A percentile compares a stretch with the other conserved stretches of the same genome.
These are phyloP conservation scores for Lacerta bilineata DNA, from an alignment of 2,797 vertebrate species.

Conservation along the genomic window DNA sequence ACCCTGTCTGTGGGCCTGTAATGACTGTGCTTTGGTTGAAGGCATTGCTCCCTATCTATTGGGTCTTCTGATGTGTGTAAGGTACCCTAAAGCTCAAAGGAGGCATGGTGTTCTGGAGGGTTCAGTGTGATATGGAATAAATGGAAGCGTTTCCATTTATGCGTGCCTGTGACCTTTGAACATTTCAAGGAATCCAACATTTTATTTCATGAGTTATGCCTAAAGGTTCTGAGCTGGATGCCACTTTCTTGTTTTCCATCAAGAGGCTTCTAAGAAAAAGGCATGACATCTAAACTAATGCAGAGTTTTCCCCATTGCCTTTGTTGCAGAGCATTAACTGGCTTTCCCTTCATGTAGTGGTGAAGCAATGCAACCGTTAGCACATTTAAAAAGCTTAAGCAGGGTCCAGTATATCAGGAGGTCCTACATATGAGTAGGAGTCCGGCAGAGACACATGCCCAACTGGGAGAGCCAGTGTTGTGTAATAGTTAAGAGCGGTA, in stretches of 20 bases:
- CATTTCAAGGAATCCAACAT: not conserved
- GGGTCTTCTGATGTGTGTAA: not conserved
- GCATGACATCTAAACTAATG: constrained; percentile 12
- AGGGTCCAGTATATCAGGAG: no score
- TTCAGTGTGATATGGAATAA: no score
- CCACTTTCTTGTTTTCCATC: not conserved
- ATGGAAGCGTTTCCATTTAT: no score
- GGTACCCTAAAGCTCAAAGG: not conserved
- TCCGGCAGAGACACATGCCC: no score
- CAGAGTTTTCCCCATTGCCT: not conserved
- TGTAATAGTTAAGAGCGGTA: no score
- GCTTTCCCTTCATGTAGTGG: not conserved
- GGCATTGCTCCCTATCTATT: not conserved
- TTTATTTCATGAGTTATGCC: not conserved
- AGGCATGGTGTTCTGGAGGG: no score
- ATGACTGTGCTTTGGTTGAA: not conserved
- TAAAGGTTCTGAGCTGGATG: not conserved
- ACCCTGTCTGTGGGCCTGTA: not conserved
- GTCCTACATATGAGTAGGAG: no score
- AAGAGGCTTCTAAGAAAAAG: constrained; percentile 9
- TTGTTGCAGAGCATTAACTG: constrained; percentile 18
- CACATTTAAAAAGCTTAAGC: no score
- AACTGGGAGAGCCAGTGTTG: no score
- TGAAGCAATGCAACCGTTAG: no score
- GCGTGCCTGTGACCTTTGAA: not conserved